A percentile compares a stretch with the other conserved stretches of the same genome.
phyloP scores from a whole-genome alignment of 2,888 invertebrate species.

The Frankliniella fusca region DNA sequence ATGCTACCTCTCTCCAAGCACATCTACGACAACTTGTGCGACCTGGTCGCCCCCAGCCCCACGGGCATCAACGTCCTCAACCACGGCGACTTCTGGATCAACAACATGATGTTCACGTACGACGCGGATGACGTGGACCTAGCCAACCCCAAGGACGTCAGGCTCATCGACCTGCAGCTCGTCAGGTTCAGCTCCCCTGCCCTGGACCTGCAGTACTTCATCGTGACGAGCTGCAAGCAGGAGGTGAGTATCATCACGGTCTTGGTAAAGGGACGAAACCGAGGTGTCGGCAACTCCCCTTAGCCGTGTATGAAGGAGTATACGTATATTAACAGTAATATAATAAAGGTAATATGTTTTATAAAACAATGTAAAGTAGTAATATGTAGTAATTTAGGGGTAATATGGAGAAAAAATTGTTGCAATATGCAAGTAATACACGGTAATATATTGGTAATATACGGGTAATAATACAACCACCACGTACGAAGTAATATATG shows the following conservation, averaged over 20 bases:
- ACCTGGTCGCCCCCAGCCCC: background rate
- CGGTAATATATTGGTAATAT: too few relatives aligned
- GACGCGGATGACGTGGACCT: background rate
- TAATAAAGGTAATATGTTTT: too few relatives aligned
- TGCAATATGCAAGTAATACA: too few relatives aligned
- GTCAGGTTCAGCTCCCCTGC: constrained; percentile 35
- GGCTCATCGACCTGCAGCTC: constrained; percentile 37
- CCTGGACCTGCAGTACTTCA: constrained; percentile 37
- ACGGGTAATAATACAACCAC: too few relatives aligned
- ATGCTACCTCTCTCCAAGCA: background rate
- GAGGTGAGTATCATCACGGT: constrained; percentile 11
- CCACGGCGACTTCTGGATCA: constrained; percentile 22
- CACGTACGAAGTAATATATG: too few relatives aligned
- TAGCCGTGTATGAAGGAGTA: too few relatives aligned
- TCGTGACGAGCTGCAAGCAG: constrained; percentile 34
- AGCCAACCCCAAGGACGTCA: constrained; percentile 28
- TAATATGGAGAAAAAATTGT: too few relatives aligned
- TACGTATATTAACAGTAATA: too few relatives aligned
- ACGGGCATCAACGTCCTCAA: background rate
- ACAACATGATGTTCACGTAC: constrained; percentile 19
- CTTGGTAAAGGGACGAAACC: too few relatives aligned
- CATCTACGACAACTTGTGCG: background rate
- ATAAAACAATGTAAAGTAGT: too few relatives aligned
- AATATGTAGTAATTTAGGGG: too few relatives aligned
- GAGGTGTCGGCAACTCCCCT: too few relatives aligned